Base-by-base conservation (phyloP, 2,888 invertebrate species). In the Zhuqinia jingwanae region DNA sequence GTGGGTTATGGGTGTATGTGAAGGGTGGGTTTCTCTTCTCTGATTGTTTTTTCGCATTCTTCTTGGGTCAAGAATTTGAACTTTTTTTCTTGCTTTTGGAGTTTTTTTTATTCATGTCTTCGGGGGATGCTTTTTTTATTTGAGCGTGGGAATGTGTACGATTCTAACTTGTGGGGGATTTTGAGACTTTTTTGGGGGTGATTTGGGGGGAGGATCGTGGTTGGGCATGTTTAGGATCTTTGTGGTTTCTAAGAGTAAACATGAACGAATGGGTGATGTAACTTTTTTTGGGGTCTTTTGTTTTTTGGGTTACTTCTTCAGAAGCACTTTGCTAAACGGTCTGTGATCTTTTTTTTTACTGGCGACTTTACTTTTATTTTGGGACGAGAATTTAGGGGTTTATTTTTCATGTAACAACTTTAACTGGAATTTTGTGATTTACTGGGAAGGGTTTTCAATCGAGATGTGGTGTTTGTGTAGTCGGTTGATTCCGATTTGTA, bases 41-140 rank as follows among this genome's bases (percentile, higher is more conserved):
- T n/a, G n/a, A n/a, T n/a, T n/a, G n/a, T 78, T 78, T 27, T 78
- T 63, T 63, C 27, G 58, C 63, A 77, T 78, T 63, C 78, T 45
- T 47, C 17, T 56, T 17, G 78, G 78, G 78, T 78, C 78, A 78
- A 78, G 78, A 78, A 78, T 78, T 78, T 78, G 78, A 78, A 78
- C 78, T 78, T 63, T 78, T 58, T n/a, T n/a, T n/a, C n/a, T n/a
- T n/a, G n/a, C n/a, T n/a, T n/a, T n/a, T n/a, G n/a, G 68, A 11
- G 56, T 6, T 50, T 78, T 78, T 78, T 58, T 17, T 42, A 22
- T 63, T 60, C 20, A 10, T 53, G 27, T 45, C 47, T 77, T 17
- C 2, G 27, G 42, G 77, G 75, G 17, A 6, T 27, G n/a, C n/a
- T 13, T 68, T 17, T 70, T 45, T 10, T 36, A 10, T 65, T 53